phyloP scores from a whole-genome alignment of 2,888 invertebrate species.

The Amitus sp. region DNA sequence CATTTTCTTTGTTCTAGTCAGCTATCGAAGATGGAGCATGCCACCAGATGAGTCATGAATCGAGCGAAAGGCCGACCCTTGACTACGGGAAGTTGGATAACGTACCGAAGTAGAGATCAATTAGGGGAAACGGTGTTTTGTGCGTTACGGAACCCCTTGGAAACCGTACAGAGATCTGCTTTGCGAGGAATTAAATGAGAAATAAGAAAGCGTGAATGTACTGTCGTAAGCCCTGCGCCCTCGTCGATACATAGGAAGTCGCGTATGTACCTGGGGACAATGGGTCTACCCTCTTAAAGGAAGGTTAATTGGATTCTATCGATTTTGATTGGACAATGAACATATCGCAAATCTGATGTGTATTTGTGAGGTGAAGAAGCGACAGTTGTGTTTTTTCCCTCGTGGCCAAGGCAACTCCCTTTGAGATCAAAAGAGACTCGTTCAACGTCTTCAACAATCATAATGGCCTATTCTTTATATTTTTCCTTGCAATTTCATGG shows the following conservation, averaged over 20 bases:
- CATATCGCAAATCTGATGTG: slow-evolving; percentile 45
- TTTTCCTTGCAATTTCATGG: too few species aligned
- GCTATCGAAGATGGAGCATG: not conserved
- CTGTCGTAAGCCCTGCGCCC: slow-evolving; percentile 23
- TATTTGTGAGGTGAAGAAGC: slow-evolving; percentile 15
- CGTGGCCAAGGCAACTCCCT: slow-evolving; percentile 61
- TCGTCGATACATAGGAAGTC: slow-evolving; percentile 37
- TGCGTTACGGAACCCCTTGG: slow-evolving; percentile 32
- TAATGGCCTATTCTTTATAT: not conserved
- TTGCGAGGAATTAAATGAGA: slow-evolving; percentile 46
- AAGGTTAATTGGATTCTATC: slow-evolving; percentile 58
- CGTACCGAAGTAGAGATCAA: slow-evolving; percentile 47
- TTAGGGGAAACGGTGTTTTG: slow-evolving; percentile 54
- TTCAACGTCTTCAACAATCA: not conserved
- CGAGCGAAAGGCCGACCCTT: slow-evolving; percentile 9
- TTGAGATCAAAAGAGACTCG: slow-evolving; percentile 17
- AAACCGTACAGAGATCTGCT: slow-evolving; percentile 15
- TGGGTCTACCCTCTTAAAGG: slow-evolving; percentile 49
- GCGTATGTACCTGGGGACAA: slow-evolving; percentile 50
- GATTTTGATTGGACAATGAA: slow-evolving; percentile 52
- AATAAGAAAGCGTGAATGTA: slow-evolving; percentile 48
- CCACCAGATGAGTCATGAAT: slow-evolving; percentile 1
- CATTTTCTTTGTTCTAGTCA: too few species aligned
- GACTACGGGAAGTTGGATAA: slow-evolving; percentile 17
- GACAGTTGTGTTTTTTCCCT: slow-evolving; percentile 40